phyloP scores from a whole-genome alignment of 53 echinoderm and acorn worm genomes.

The Holothuria scabra region DNA sequence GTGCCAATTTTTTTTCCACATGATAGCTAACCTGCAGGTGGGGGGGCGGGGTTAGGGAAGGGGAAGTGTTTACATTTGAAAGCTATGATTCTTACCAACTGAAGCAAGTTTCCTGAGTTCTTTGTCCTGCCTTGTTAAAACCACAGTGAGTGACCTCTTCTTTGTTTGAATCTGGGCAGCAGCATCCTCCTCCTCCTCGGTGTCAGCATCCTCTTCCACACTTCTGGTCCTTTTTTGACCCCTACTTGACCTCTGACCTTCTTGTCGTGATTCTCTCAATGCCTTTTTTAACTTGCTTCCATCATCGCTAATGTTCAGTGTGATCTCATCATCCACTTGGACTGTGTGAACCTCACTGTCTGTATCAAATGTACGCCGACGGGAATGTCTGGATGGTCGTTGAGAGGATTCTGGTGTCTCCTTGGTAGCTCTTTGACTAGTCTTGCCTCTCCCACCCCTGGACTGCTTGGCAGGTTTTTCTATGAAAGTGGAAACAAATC shows the following conservation, averaged over 20 bases:
- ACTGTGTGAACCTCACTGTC: constrained; percentile 35
- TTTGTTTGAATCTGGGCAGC: constrained; percentile 13
- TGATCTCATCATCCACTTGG: constrained; percentile 42
- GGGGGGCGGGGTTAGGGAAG: no score
- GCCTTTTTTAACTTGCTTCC: constrained; percentile 5
- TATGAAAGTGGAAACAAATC: no score
- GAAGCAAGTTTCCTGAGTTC: constrained; percentile 40
- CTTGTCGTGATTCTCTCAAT: neutral
- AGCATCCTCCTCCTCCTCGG: constrained; percentile 39
- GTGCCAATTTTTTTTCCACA: no score
- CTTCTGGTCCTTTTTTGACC: constrained; percentile 49
- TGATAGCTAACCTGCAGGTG: no score
- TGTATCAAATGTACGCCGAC: neutral
- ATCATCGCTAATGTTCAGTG: constrained; percentile 45
- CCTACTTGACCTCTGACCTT: neutral
- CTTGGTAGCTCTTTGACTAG: no score
- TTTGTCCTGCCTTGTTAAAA: constrained; percentile 41
- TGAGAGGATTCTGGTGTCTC: neutral
- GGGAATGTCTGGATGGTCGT: constrained; percentile 7
- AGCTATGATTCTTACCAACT: neutral
- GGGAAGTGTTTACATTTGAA: no score
- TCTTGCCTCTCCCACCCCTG: no score
- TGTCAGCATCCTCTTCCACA: constrained; percentile 42
- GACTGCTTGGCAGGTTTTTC: no score
- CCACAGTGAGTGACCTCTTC: constrained; percentile 29